These are phyloP conservation scores for Rousettus madagascariensis DNA, from an alignment of 2,797 vertebrate genomes.

Conservation along the genomic window DNA sequence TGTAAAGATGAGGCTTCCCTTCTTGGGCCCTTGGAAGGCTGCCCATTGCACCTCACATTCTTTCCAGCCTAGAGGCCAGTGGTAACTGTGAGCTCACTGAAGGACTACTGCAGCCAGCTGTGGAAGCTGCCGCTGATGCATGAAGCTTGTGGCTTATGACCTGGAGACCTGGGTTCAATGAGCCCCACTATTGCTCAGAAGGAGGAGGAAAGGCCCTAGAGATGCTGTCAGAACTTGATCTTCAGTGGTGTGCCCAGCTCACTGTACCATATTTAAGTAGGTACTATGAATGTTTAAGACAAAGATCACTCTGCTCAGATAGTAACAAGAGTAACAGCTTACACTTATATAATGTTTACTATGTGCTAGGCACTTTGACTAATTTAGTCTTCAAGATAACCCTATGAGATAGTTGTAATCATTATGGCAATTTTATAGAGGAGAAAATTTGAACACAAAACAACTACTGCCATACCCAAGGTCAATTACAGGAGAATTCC, in stretches of 20 bases:
- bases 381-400: background rate
- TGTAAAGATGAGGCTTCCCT: constrained; percentile 70
- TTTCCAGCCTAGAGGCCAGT: constrained; percentile 59
- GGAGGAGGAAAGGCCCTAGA: background rate
- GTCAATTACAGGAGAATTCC: background rate
- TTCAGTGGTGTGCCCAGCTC: background rate
- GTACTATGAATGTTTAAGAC: background rate
- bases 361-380: background rate
- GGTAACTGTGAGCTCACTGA: constrained; percentile 53
- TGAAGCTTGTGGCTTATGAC: background rate
- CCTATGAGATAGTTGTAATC: background rate
- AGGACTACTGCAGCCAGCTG: background rate
- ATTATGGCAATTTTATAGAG: background rate
- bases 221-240: background rate
- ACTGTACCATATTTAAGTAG: background rate
- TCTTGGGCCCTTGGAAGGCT: constrained; percentile 61
- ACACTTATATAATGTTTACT: background rate
- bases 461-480: background rate
- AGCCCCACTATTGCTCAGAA: background rate
- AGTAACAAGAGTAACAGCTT: background rate
- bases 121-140: background rate
- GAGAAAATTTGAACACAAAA: background rate
- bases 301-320: background rate
- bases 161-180: background rate
- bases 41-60: constrained; percentile 65